Conservation (phyloP, 92 coral and sea anemone genomes). For the Anthopleura xanthogrammica region DNA sequence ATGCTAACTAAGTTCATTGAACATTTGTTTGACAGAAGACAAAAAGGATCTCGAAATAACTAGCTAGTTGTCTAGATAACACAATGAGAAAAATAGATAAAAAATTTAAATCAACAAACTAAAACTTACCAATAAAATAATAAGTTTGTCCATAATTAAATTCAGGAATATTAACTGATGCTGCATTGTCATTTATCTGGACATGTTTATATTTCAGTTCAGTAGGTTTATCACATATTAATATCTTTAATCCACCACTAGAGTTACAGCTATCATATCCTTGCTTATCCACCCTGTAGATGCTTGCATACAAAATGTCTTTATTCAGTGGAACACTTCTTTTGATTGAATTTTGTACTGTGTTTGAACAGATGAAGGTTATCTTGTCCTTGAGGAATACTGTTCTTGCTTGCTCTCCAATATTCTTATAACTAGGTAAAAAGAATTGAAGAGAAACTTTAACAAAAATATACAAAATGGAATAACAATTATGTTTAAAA, state of each 20-base stretch:
- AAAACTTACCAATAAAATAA: slow-evolving; percentile 45
- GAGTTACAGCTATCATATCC: slow-evolving; percentile 46
- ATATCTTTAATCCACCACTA: slow-evolving; percentile 21
- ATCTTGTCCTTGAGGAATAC: slow-evolving; percentile 37
- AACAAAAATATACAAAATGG: neutral
- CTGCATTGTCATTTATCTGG: slow-evolving; percentile 11
- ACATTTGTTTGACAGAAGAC: no score
- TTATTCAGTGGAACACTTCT: neutral
- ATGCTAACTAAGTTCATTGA: no score
- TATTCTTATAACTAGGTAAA: slow-evolving; percentile 30
- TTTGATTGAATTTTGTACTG: slow-evolving; percentile 12
- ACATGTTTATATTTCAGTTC: slow-evolving; percentile 10
- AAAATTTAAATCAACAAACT: no score
- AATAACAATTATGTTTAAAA: no score
- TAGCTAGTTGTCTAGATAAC: no score
- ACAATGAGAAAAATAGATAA: neutral
- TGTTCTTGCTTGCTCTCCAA: slow-evolving; percentile 34
- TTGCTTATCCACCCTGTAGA: slow-evolving; percentile 37
- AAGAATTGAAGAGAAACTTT: neutral
- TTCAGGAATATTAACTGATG: neutral
- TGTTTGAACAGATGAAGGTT: slow-evolving; percentile 50
- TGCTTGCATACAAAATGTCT: slow-evolving; percentile 38
- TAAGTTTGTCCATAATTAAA: slow-evolving; percentile 31
- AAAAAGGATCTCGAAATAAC: no score
- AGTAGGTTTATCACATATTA: slow-evolving; percentile 29